phyloP scores from a whole-genome alignment of 2,888 invertebrate species.

The Pocota personata region DNA sequence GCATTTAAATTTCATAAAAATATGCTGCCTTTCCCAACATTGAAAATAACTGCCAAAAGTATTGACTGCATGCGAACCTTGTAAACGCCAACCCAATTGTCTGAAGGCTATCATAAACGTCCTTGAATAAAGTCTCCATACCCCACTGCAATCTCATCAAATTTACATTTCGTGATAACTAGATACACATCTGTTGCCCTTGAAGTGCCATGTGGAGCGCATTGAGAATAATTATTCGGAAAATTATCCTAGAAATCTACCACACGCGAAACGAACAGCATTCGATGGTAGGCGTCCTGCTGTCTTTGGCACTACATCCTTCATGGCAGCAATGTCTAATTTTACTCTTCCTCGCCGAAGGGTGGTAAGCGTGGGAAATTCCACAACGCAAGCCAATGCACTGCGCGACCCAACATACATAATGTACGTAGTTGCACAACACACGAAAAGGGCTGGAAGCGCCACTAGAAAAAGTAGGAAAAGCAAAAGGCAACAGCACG shows the following conservation, averaged over 20 bases:
- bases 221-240: constrained; percentile 30
- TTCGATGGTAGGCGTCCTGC: neutral
- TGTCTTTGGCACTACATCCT: neutral
- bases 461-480: neutral
- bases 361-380: neutral
- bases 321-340: neutral
- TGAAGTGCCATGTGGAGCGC: neutral
- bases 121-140: neutral
- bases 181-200: constrained; percentile 11
- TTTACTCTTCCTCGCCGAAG: neutral
- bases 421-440: too few relatives aligned
- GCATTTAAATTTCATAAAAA: too few relatives aligned
- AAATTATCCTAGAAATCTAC: constrained; percentile 23
- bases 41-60: neutral
- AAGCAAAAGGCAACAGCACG: neutral
- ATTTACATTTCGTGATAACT: neutral
- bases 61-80: neutral
- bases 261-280: constrained; percentile 1
- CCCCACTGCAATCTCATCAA: neutral
- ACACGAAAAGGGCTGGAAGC: neutral
- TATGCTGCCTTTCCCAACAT: neutral
- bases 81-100: neutral
- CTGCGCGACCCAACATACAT: neutral
- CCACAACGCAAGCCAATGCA: neutral
- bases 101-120: neutral